Percentiles rank a stretch among this genome's conserved stretches.
phyloP scores from a whole-genome alignment of 2,888 invertebrate species.

The Halictus ligatus region DNA sequence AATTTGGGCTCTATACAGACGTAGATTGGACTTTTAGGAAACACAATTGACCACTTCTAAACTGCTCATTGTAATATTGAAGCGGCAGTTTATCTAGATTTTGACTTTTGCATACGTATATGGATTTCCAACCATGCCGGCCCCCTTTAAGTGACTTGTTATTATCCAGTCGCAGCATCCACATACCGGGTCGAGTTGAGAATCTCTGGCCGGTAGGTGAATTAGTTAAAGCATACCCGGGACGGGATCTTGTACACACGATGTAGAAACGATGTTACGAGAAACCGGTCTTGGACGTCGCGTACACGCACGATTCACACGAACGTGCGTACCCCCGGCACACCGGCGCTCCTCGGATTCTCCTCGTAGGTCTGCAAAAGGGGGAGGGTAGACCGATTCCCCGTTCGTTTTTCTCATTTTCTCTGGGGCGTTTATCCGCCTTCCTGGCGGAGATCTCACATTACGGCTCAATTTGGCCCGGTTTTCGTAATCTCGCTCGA shows the following conservation, averaged over 20 bases:
- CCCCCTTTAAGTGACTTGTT: too few relatives aligned
- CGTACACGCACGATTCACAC: constrained; percentile 50
- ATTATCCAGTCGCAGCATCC: background rate
- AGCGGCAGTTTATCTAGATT: too few relatives aligned
- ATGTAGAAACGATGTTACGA: constrained; percentile 78
- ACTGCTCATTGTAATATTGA: too few relatives aligned
- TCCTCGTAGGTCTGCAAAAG: background rate
- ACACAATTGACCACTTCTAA: too few relatives aligned
- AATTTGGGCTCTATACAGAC: too few relatives aligned
- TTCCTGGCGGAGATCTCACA: constrained; percentile 65
- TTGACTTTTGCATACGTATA: too few relatives aligned
- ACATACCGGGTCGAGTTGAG: constrained; percentile 40
- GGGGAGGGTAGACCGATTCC: constrained; percentile 42
- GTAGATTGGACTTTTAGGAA: too few relatives aligned
- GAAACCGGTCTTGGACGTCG: constrained; percentile 77
- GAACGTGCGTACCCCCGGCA: constrained; percentile 5
- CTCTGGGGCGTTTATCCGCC: constrained; percentile 66
- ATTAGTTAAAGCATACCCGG: constrained; percentile 78
- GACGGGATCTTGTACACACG: constrained; percentile 77
- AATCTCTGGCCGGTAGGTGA: constrained; percentile 66
- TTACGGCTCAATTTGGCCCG: constrained; percentile 74
- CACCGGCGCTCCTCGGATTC: background rate
- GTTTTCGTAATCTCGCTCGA: constrained; percentile 73
- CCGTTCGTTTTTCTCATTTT: constrained; percentile 71
- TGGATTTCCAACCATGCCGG: too few relatives aligned